These are phyloP conservation scores for Hucho hucho DNA, from an alignment of 2,113 vertebrate genomes.

Conservation along the genomic window DNA sequence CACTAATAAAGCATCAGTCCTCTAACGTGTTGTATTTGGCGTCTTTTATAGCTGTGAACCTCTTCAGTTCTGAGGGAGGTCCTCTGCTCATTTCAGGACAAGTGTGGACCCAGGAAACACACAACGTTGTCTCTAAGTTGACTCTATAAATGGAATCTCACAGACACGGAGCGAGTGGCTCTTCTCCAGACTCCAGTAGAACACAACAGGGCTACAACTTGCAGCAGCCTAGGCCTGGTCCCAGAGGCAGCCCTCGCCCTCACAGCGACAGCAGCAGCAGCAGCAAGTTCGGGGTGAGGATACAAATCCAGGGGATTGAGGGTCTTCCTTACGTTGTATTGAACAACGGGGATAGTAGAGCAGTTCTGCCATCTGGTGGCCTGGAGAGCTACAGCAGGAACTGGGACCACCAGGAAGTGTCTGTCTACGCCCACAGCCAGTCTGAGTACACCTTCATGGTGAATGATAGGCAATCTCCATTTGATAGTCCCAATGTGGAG, in stretches of 20 bases:
- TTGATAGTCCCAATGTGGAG: too few relatives aligned
- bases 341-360: conserved; percentile 77
- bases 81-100: conserved; percentile 13
- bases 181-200: conserved; percentile 58
- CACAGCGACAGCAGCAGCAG: conserved; percentile 63
- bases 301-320: conserved; percentile 89
- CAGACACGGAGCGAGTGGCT: conserved; percentile 52
- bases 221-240: background rate
- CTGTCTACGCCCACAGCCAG: conserved; percentile 60
- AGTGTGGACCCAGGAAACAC: conserved; percentile 2
- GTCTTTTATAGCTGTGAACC: conserved; percentile 24
- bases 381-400: conserved; percentile 52
- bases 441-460: conserved; percentile 47
- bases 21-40: conserved; percentile 7
- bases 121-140: too few relatives aligned
- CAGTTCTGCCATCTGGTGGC: conserved; percentile 45
- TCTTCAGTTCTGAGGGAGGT: conserved; percentile 20
- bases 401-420: conserved; percentile 42
- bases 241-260: conserved; percentile 60
- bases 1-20: background rate
- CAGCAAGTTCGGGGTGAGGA: conserved; percentile 86
- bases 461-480: conserved; percentile 38
- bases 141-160: conserved; percentile 77
- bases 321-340: conserved; percentile 91
- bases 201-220: background rate